Conservation (phyloP, 2,113 vertebrate genomes). For the Anas platyrhynchos region DNA sequence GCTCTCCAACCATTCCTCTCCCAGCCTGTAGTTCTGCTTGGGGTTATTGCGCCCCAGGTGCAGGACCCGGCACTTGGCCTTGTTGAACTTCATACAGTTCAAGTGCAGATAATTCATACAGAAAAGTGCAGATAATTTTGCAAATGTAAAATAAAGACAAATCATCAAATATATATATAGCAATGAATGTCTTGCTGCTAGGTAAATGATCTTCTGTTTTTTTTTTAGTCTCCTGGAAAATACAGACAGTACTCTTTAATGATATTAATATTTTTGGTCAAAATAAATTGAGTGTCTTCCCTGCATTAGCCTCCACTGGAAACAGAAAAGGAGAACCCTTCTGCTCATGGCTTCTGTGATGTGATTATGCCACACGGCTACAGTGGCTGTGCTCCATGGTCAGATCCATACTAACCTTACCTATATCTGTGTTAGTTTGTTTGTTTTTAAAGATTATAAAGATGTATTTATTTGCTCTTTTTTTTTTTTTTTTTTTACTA, state of each 20-base stretch:
- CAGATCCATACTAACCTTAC: neutral
- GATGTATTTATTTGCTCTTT: neutral
- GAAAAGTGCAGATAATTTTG: neutral
- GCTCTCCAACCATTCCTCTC: too few species aligned
- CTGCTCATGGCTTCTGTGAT: neutral
- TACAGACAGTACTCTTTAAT: neutral
- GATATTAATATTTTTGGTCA: neutral
- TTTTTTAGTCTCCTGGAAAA: neutral
- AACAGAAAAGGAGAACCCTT: neutral
- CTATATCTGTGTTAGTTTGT: neutral
- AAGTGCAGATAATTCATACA: too few species aligned
- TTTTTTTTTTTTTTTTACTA: neutral
- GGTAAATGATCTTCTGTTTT: neutral
- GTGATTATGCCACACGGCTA: neutral
- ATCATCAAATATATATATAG: neutral
- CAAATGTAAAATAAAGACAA: neutral
- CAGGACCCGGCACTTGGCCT: too few species aligned
- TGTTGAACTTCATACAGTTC: too few species aligned
- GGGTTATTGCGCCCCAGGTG: too few species aligned
- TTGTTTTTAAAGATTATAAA: neutral
- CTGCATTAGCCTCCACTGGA: neutral
- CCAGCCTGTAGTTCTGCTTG: too few species aligned
- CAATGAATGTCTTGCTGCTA: neutral
- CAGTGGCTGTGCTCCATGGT: neutral
- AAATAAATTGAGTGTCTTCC: neutral